Conservation (phyloP, 2,888 invertebrate genomes). For the Darwinula stevensoni region DNA sequence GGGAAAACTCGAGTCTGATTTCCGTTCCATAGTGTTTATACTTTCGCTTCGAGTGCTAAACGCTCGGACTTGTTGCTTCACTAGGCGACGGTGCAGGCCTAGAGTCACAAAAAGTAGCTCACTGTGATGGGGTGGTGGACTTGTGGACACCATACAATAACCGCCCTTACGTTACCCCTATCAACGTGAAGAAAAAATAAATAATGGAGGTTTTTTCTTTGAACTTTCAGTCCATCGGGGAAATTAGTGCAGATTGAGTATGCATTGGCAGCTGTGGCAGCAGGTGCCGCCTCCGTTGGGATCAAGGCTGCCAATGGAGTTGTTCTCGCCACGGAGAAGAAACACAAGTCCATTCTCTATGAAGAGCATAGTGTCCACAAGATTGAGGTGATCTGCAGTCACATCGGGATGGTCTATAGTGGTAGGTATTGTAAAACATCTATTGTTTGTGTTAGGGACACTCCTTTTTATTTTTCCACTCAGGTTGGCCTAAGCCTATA, state of each 20-base stretch:
- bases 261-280: conserved; percentile 92
- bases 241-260: conserved; percentile 99
- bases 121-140: too few species aligned
- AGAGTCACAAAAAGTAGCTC: too few species aligned
- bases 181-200: too few species aligned
- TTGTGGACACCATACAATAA: too few species aligned
- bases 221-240: conserved; percentile 70
- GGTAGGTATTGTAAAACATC: conserved; percentile 16
- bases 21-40: too few species aligned
- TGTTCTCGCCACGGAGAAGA: conserved; percentile 94
- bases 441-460: conserved; percentile 3
- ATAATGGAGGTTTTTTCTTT: too few species aligned
- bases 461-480: not conserved
- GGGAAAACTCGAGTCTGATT: too few species aligned
- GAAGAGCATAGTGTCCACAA: conserved; percentile 92
- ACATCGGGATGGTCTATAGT: conserved; percentile 93
- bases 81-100: too few species aligned
- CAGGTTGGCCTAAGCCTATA: too few species aligned
- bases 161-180: too few species aligned
- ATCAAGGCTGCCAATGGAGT: conserved; percentile 96
- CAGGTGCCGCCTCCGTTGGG: conserved; percentile 93
- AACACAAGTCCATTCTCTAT: conserved; percentile 80
- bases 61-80: too few species aligned
- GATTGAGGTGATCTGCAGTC: conserved; percentile 78
- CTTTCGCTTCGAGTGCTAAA: too few species aligned